Evolutionary conservation across 1,140 invertebrate genomes (phyloP).

Genomic region (Pentalonia nigronervosa): DNA sequence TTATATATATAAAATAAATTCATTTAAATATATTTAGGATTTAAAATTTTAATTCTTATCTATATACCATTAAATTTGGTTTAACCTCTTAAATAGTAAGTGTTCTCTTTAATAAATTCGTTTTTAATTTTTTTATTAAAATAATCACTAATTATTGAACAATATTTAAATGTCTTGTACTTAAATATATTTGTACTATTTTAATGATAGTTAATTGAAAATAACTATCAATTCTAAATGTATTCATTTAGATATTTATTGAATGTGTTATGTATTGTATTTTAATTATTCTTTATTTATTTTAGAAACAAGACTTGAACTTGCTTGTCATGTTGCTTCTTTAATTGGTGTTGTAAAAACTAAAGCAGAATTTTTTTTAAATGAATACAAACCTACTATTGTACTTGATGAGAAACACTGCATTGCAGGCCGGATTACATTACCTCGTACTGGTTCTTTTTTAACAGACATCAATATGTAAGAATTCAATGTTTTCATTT

Average conservation of each 20-base stretch:
- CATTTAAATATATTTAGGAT: no score
- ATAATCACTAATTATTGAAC: neutral
- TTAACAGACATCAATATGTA: constrained; percentile 54
- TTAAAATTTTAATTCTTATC: neutral
- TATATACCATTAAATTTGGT: neutral
- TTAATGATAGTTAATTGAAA: no score
- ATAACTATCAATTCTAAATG: no score
- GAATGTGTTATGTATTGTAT: neutral
- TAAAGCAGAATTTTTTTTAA: constrained; percentile 82
- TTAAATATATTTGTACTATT: no score
- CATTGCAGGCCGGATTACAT: constrained; percentile 68
- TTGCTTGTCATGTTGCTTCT: constrained; percentile 79
- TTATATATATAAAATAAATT: no score
- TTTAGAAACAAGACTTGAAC: constrained; percentile 69
- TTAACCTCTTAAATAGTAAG: neutral
- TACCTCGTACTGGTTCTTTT: constrained; percentile 62
- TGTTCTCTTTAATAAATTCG: neutral
- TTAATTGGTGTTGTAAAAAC: constrained; percentile 83
- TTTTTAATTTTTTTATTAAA: neutral
- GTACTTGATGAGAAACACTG: constrained; percentile 65
- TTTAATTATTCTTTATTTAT: constrained; percentile 55
- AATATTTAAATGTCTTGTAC: no score
- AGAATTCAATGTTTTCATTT: constrained; percentile 19
- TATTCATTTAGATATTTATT: no score
- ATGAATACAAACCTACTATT: constrained; percentile 80